Conservation (phyloP, 2,797 vertebrate species). For the Delichon dasypus region DNA sequence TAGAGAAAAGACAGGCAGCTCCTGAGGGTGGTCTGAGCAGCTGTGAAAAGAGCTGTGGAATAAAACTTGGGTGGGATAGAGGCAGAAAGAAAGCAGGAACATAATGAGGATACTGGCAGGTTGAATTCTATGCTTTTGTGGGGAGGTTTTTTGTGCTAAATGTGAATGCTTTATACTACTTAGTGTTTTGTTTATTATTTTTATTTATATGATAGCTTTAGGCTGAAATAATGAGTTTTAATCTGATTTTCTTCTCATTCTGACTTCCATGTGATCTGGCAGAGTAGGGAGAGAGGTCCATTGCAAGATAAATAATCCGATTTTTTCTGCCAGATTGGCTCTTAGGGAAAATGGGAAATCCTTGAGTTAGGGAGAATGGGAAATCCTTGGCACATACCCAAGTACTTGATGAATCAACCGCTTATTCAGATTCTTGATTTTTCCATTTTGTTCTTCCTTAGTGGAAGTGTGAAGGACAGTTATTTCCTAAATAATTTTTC, state of each 20-base stretch:
- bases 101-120: not conserved
- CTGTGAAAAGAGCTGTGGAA: not conserved
- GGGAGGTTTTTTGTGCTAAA: accelerated
- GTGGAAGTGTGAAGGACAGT: not conserved
- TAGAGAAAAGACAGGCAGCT: not conserved
- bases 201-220: not conserved
- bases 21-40: not conserved
- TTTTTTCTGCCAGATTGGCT: not conserved
- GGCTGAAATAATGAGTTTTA: not conserved
- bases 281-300: not conserved
- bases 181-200: not conserved
- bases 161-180: not conserved
- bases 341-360: not conserved
- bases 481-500: not conserved
- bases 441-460: not conserved
- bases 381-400: not conserved
- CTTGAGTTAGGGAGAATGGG: not conserved
- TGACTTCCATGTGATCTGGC: not conserved
- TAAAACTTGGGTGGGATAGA: not conserved
- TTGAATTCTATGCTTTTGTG: not conserved
- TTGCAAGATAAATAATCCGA: not conserved
- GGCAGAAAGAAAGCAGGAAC: not conserved
- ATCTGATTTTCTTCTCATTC: not conserved
- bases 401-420: not conserved
- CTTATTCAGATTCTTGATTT: not conserved